A percentile compares a stretch with the other conserved stretches of the same genome.
Evolutionary conservation across 2,113 vertebrate species (phyloP).

Genomic region (Elgaria multicarinata): DNA sequence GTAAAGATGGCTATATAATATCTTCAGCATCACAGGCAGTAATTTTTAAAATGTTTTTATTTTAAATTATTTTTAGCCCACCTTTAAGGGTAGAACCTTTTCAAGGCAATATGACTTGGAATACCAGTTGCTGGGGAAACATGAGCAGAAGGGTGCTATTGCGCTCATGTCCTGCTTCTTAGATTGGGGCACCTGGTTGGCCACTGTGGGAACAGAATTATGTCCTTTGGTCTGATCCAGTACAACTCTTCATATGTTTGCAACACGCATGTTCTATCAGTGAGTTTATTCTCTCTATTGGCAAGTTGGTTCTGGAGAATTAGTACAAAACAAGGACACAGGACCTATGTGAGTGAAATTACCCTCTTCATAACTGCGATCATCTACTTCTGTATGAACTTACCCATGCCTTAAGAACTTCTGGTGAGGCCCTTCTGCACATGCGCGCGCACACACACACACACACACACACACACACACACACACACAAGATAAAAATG

Average conservation of each 20-base stretch:
- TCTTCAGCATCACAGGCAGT: too few species aligned
- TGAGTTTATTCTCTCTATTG: neutral
- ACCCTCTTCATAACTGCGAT: neutral
- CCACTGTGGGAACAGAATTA: too few species aligned
- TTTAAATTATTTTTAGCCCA: too few species aligned
- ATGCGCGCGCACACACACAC: too few species aligned
- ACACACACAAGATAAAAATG: too few species aligned
- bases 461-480: too few species aligned
- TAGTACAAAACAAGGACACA: neutral
- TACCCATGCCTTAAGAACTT: neutral
- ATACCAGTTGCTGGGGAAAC: too few species aligned
- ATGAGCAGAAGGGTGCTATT: neutral
- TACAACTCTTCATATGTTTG: neutral
- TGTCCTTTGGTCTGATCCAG: too few species aligned
- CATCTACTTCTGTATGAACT: neutral
- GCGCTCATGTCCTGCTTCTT: neutral
- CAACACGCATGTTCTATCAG: neutral
- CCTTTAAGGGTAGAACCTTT: too few species aligned
- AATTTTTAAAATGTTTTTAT: too few species aligned
- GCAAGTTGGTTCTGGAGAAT: neutral
- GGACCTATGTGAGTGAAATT: neutral
- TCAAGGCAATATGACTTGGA: too few species aligned
- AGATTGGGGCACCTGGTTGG: too few species aligned
- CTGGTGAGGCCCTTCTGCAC: neutral
- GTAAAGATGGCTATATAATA: neutral